Evolutionary conservation across 2,888 invertebrate genomes (phyloP), one percentile per base, ranked within the genome.

Genomic region (Unio pictorum): DNA sequence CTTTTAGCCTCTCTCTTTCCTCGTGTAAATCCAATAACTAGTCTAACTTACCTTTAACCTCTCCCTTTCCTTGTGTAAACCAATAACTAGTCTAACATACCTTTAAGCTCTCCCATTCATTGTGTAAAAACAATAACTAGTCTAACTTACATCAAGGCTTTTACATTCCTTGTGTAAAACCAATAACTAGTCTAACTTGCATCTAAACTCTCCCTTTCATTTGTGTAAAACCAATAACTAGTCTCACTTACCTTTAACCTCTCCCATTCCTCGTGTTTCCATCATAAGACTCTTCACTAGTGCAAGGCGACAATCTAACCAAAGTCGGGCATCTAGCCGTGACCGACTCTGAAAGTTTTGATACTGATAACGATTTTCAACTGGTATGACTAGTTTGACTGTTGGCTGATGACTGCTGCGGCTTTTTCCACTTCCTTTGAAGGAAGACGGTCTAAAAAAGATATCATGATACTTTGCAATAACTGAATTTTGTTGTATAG

Each of bases 291-390:
- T 80, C 20, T 79, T 72, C 23, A 89, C 87, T 0, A 89, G 83
- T 18, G 85, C 82, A 34, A 80, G 71, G 7, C 88, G 80, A 73
- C 87, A 87, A 45, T 81, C 75, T 20, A 89, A 81, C 89, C 89
- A 89, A 6, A 88, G 81, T 30, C 87, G 74, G 15, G 86, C 84
- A 73, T 89, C 88, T 28, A 89, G 82, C 28, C 88, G 78, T 28
- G 85, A 80, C 26, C 88, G 78, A 61, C 86, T 87, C 81, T 86
- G 87, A 76, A 88, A 87, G 81, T 89, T 87, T 79, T 88, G 87
- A 72, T 84, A 87, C 72, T 86, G 84, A 76, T 84, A 88, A 79
- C 85, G 86, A 30, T 76, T 84, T 75, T 82, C 84, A 58, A 85
- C 85, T 18, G 84, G 79, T 59, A 85, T 81, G 23, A 81, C 80